Percentiles rank a stretch among this genome's conserved stretches.
Conservation (phyloP, 2,888 invertebrate genomes). For the Himalopsyche anomala region DNA sequence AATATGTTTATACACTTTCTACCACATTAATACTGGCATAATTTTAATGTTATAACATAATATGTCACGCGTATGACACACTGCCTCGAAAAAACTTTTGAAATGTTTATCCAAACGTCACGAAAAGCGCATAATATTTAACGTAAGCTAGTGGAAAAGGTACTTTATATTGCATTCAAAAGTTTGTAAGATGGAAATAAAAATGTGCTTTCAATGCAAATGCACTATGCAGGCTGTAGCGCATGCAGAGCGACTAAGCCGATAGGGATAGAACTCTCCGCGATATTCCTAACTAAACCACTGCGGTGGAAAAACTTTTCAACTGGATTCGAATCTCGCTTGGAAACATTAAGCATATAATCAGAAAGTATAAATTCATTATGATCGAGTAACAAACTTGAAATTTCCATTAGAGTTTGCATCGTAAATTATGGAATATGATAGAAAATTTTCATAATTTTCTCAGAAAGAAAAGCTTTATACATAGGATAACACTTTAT, state of each 20-base stretch:
- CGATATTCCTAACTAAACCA: constrained; percentile 40
- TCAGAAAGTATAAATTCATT: constrained; percentile 34
- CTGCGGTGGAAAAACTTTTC: constrained; percentile 40
- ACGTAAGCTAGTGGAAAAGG: constrained; percentile 45
- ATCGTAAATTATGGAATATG: background rate
- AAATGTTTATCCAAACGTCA: constrained; percentile 29
- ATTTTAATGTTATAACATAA: no score
- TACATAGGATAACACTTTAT: no score
- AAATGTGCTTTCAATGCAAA: constrained; percentile 59
- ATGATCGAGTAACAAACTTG: constrained; percentile 4
- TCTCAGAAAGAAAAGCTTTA: background rate
- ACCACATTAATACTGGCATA: no score
- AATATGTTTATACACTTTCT: no score
- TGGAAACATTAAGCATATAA: constrained; percentile 43
- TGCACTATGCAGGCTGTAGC: constrained; percentile 47
- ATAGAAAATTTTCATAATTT: background rate
- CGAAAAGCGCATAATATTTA: constrained; percentile 35
- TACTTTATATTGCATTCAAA: constrained; percentile 55
- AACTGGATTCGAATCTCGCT: constrained; percentile 42
- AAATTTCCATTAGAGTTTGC: constrained; percentile 17
- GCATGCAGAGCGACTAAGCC: constrained; percentile 54
- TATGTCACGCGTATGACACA: background rate
- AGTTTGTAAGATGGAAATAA: constrained; percentile 54
- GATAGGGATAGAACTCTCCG: constrained; percentile 39
- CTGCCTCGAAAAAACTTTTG: background rate